These are phyloP conservation scores for Ptilonorhynchus violaceus DNA, from an alignment of 2,113 vertebrate genomes.

Conservation along the genomic window DNA sequence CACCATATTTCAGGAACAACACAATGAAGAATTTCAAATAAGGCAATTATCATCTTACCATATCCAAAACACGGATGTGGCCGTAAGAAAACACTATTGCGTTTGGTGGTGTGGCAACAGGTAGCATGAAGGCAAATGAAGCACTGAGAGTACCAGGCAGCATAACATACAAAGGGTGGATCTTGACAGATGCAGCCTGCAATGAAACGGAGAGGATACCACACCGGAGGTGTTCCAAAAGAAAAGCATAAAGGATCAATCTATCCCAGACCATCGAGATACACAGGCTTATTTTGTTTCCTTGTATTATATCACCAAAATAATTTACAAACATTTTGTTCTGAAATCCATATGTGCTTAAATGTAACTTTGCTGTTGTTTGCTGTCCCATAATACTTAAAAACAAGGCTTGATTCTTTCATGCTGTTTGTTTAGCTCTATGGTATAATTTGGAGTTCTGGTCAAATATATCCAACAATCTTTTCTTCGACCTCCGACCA, in stretches of 20 bases:
- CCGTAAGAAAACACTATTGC: slow-evolving; percentile 95
- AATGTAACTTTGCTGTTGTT: neutral
- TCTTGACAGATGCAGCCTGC: slow-evolving; percentile 86
- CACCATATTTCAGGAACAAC: neutral
- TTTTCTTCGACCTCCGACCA: neutral
- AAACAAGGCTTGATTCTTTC: neutral
- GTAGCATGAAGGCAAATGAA: slow-evolving; percentile 97
- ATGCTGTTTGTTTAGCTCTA: neutral
- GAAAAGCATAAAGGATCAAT: neutral
- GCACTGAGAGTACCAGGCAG: slow-evolving; percentile 90
- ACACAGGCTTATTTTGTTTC: neutral
- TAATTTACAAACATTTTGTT: neutral
- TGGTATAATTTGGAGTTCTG: slow-evolving; percentile 25
- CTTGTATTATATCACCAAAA: neutral
- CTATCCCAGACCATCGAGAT: neutral
- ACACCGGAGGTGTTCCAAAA: neutral
- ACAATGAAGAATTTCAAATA: neutral
- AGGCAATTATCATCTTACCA: slow-evolving; percentile 79
- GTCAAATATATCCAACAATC: neutral
- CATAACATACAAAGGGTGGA: slow-evolving; percentile 94
- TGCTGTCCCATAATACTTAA: neutral
- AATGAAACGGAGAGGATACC: neutral
- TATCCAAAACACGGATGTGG: slow-evolving; percentile 88
- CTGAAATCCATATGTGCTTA: neutral
- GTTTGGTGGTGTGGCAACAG: slow-evolving; percentile 93